Base-by-base conservation (phyloP, 2,888 invertebrate species). In the Hyposoter dolosus region DNA sequence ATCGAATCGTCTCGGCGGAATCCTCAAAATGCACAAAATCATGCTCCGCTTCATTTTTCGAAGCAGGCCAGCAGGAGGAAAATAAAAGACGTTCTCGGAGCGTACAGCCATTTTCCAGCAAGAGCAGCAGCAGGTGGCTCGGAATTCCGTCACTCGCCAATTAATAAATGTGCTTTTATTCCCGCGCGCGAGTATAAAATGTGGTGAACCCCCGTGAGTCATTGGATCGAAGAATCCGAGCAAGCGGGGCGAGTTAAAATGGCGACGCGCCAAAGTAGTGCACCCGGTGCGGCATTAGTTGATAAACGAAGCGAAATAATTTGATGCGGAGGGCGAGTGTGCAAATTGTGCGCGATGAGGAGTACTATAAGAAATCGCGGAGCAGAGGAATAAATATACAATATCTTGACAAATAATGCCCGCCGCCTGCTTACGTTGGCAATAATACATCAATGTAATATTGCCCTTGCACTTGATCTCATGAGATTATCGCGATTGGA, bases 201-300 rank as follows among this genome's bases (percentile, higher is more conserved):
- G n/a, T n/a, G n/a, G n/a, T n/a, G n/a, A n/a, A n/a, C n/a, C n/a
- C n/a, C n/a, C n/a, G n/a, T 93, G 93, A 93, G 90, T 93, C 93
- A 93, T 94, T 94, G 93, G 93, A 92, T 92, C 91, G 79, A 89
- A 88, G 90, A 91, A 92, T 92, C 91, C 40, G 3, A 28, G 28
- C 28, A 28, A 28, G 28, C 28, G 28, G 91, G 91, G 91, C 90
- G 90, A 90, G 88, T 87, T 84, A 90, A 92, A 92, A 93, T 92
- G 92, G 92, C 90, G 91, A 68, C 87, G 50, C 77, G 80, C 56
- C 75, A 82, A 83, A n/a, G n/a, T n/a, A n/a, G n/a, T n/a, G n/a
- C n/a, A n/a, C n/a, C n/a, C n/a, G n/a, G n/a, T n/a, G n/a, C n/a
- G n/a, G n/a, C n/a, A n/a, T 83, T 45, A 50, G 4, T 32, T 32